phyloP scores from a whole-genome alignment of 2,797 vertebrate species.

The Paratrypauchen microcephalus region DNA sequence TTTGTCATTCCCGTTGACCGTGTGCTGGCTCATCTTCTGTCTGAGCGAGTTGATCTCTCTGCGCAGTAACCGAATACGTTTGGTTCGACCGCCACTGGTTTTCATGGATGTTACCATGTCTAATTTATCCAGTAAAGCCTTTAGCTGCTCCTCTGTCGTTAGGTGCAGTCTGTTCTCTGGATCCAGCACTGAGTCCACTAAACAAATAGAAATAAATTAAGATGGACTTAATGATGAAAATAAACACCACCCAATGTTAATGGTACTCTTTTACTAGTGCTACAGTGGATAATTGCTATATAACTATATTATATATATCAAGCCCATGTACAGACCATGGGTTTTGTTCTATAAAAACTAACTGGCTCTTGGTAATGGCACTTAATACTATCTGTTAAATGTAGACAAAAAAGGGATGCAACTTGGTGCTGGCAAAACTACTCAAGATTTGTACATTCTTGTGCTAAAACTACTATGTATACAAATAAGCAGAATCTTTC shows the following conservation, averaged over 20 bases:
- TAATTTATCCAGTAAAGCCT: constrained; percentile 93
- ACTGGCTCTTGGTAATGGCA: not conserved
- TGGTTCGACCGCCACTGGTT: constrained; percentile 90
- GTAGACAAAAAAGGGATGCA: no score
- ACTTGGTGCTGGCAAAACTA: no score
- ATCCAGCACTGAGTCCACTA: constrained; percentile 91
- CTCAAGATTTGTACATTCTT: no score
- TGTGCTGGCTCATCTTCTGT: constrained; percentile 85
- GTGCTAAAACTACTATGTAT: no score
- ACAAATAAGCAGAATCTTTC: no score
- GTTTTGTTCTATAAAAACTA: not conserved
- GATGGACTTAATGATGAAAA: not conserved
- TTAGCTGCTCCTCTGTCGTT: constrained; percentile 88
- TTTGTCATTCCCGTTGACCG: constrained; percentile 73
- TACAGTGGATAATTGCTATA: not conserved
- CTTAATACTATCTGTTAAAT: not conserved
- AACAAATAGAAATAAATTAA: not conserved
- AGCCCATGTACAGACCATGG: not conserved
- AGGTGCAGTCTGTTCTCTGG: constrained; percentile 92
- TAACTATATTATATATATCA: not conserved
- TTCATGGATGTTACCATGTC: constrained; percentile 89
- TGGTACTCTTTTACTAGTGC: not conserved
- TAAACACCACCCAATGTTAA: not conserved
- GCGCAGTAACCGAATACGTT: constrained; percentile 88
- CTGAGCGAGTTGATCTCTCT: constrained; percentile 90